A percentile compares a stretch with the other conserved stretches of the same genome.
Evolutionary conservation across 1,140 invertebrate species (phyloP).

Genomic region (Aphidius ervi): DNA sequence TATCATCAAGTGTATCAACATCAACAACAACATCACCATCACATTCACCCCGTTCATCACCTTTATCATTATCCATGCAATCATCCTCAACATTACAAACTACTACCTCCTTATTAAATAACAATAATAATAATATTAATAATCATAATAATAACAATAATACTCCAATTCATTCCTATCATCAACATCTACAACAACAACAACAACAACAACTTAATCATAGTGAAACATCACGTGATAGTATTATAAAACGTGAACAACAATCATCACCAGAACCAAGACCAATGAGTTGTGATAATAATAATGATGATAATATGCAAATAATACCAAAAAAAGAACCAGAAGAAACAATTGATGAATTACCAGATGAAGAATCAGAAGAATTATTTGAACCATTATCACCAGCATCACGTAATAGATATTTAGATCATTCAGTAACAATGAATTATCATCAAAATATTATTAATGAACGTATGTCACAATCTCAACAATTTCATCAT

Average conservation of each 20-base stretch:
- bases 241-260: constrained; percentile 43
- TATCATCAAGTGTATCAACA: constrained; percentile 1
- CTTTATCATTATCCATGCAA: constrained; percentile 5
- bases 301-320: constrained; percentile 37
- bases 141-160: not conserved
- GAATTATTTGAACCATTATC: constrained; percentile 53
- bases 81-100: not conserved
- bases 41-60: constrained; percentile 13
- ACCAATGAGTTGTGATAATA: constrained; percentile 52
- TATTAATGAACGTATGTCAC: not conserved
- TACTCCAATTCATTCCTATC: constrained; percentile 3
- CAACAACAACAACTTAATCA: constrained; percentile 53
- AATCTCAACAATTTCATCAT: not conserved
- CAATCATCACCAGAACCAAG: constrained; percentile 39
- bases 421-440: not conserved
- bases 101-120: not conserved
- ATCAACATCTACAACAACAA: constrained; percentile 13
- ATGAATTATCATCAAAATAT: constrained; percentile 40
- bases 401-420: constrained; percentile 1
- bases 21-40: constrained; percentile 6
- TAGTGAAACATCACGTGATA: constrained; percentile 49
- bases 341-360: constrained; percentile 52
- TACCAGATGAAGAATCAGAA: constrained; percentile 56
- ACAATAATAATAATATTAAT: constrained; percentile 23
- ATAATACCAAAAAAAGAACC: constrained; percentile 65